Percentiles rank a stretch among this genome's conserved stretches.
phyloP scores from a whole-genome alignment of 2,113 vertebrate species.

The Bambusicola thoracicus region DNA sequence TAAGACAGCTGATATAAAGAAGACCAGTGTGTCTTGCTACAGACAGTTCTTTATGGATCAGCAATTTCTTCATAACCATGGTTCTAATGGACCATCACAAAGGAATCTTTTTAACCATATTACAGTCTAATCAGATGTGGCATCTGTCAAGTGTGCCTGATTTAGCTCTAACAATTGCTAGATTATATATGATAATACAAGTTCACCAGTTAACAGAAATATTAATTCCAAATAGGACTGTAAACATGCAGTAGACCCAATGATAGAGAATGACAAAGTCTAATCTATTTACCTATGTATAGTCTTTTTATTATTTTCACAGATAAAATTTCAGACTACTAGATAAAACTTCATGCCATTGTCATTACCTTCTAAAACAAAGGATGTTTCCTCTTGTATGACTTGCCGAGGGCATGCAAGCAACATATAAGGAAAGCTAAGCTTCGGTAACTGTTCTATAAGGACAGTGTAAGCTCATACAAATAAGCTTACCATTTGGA shows the following conservation, averaged over 20 bases:
- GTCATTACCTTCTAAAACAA: not conserved
- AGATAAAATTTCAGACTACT: not conserved
- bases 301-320: not conserved
- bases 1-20: not conserved
- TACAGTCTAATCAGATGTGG: constrained; percentile 49
- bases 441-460: not conserved
- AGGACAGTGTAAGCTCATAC: not conserved
- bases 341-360: not conserved
- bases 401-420: not conserved
- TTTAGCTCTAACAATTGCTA: constrained; percentile 9
- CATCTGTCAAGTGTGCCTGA: constrained; percentile 49
- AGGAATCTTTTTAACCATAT: constrained; percentile 29
- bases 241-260: not conserved
- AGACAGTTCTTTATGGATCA: constrained; percentile 47
- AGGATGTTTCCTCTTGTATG: not conserved
- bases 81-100: constrained; percentile 20
- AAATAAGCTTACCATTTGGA: not conserved
- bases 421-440: not conserved
- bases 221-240: not conserved
- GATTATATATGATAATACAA: not conserved
- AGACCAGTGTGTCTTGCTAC: not conserved
- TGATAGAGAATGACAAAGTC: not conserved
- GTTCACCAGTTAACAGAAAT: not conserved
- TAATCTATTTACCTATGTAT: not conserved
- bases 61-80: constrained; percentile 15